Conservation (phyloP, 2,888 invertebrate genomes). For the Hypomecis punctinalis region DNA sequence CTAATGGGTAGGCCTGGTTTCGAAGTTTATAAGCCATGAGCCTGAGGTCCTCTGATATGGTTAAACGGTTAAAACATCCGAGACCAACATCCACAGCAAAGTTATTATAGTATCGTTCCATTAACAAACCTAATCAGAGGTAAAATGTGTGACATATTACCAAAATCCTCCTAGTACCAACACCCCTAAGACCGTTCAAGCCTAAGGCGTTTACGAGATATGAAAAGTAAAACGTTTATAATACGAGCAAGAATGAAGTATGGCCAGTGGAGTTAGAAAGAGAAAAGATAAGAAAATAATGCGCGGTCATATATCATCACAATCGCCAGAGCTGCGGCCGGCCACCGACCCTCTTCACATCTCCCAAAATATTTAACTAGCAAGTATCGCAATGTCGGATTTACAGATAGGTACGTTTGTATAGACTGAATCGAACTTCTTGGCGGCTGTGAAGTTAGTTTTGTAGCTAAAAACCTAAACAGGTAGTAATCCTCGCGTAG, state of each 20-base stretch:
- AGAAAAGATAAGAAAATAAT: conserved; percentile 85
- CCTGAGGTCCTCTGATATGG: too few relatives aligned
- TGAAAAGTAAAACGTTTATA: conserved; percentile 82
- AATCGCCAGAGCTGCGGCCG: conserved; percentile 80
- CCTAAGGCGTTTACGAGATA: conserved; percentile 74
- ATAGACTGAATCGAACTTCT: too few relatives aligned
- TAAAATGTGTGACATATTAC: conserved; percentile 67
- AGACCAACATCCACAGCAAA: too few relatives aligned
- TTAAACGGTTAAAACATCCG: too few relatives aligned
- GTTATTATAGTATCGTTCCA: conserved; percentile 47
- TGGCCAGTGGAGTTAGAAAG: conserved; percentile 81
- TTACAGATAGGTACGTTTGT: conserved; percentile 12
- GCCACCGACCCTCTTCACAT: conserved; percentile 78
- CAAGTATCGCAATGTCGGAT: conserved; percentile 29
- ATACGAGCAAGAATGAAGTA: conserved; percentile 79
- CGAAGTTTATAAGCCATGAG: too few relatives aligned
- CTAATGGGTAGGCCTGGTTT: too few relatives aligned
- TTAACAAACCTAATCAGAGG: conserved; percentile 62
- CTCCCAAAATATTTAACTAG: conserved; percentile 76
- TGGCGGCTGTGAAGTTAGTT: too few relatives aligned
- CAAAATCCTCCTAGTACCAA: conserved; percentile 76
- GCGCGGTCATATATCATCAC: conserved; percentile 83
- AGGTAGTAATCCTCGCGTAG: too few relatives aligned
- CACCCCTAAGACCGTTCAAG: conserved; percentile 56
- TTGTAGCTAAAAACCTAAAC: too few relatives aligned